Base-by-base conservation (phyloP, 1,140 invertebrate genomes). In the Eubasilissa regina region DNA sequence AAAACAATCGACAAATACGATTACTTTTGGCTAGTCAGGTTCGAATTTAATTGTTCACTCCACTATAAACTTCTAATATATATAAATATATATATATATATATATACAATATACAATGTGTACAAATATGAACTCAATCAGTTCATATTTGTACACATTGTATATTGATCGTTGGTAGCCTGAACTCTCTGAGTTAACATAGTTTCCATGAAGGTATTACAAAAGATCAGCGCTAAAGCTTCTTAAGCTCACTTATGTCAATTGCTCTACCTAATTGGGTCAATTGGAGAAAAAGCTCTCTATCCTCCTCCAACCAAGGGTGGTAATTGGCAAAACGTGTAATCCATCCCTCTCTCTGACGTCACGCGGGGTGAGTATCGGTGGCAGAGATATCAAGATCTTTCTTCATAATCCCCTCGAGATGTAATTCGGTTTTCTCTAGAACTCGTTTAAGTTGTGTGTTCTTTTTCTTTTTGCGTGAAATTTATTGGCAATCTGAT, bases 241-340 rank as follows among this genome's bases (percentile, higher is more conserved):
- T 11, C 35, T 9, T 43, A n/a, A 58, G 53, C 68, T 78, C 73
- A 70, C 72, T 78, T 55, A 72, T 81, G 76, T 81, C 80, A 81
- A 78, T 81, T 81, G 78, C 73, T 35, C 51, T 35, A 56, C 21
- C 68, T 78, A 81, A 81, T 81, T 81, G 80, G 80, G 80, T 81
- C 80, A 76, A 81, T 81, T 78, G 80, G 48, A 73, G 73, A 76
- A 70, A 80, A 48, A 25, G 13, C 53, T 19, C 25, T 45, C 72
- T 21, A 11, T 48, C 10, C 44, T 66, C 76, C 48, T 68, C 47
- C 58, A 35, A n/a, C 68, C 13, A 56, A 25, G 75, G 70, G 17
- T 55, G 47, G 70, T 78, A 81, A 81, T 78, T 78, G 80, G 58
- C 80, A 53, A 77, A 81, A 72, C 51, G 60, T 77, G 72, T 75